These are phyloP conservation scores for Cryptocephalus moraei DNA, from an alignment of 2,888 invertebrate genomes.

Conservation along the genomic window DNA sequence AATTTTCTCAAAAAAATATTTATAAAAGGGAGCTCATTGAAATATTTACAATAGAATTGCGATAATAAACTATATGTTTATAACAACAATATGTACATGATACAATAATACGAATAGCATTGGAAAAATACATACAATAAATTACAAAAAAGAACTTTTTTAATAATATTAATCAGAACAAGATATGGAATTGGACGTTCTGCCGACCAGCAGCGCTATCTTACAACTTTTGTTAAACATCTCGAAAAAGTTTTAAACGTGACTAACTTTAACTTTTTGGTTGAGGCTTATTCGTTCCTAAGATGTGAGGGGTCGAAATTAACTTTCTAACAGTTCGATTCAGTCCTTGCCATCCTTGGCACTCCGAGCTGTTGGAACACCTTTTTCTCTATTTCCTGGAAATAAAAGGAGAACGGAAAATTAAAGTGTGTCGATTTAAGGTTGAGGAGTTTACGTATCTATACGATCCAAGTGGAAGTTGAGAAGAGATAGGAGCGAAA, in stretches of 20 bases:
- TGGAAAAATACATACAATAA: too few relatives aligned
- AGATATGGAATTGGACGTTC: constrained; percentile 26
- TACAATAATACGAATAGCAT: constrained; percentile 19
- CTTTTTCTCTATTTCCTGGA: constrained; percentile 40
- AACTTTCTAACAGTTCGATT: constrained; percentile 30
- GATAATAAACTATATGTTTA: constrained; percentile 37
- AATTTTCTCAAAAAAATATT: constrained; percentile 7
- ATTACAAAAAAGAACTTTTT: constrained; percentile 18
- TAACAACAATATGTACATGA: constrained; percentile 36
- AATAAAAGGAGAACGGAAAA: neutral
- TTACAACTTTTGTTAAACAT: too few relatives aligned
- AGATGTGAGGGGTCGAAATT: constrained; percentile 1
- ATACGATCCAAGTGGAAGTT: too few relatives aligned
- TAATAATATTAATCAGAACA: constrained; percentile 19
- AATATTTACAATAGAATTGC: constrained; percentile 31
- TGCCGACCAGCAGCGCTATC: constrained; percentile 27
- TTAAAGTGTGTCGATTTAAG: too few relatives aligned
- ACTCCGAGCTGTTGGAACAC: constrained; percentile 38
- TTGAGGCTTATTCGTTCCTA: too few relatives aligned
- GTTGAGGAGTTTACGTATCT: too few relatives aligned
- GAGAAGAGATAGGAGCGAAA: too few relatives aligned
- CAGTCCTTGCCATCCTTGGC: constrained; percentile 37
- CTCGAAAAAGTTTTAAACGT: too few relatives aligned
- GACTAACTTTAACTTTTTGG: too few relatives aligned
- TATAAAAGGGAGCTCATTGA: constrained; percentile 18